phyloP scores from a whole-genome alignment of 2,797 vertebrate genomes.

The Hyperoplus immaculatus region DNA sequence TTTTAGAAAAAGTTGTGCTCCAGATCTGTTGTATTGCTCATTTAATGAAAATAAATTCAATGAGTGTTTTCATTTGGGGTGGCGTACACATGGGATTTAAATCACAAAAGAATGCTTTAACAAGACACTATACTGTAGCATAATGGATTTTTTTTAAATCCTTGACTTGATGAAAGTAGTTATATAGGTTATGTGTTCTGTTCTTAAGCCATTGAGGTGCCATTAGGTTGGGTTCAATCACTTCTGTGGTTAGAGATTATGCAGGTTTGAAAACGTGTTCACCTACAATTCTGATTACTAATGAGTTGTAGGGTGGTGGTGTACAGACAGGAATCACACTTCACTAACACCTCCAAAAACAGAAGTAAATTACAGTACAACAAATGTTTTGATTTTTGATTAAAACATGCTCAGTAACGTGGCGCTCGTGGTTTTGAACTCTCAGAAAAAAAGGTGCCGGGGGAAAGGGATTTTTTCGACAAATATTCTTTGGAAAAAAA shows the following conservation, averaged over 20 bases:
- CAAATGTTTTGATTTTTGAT: too few relatives aligned
- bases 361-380: neutral
- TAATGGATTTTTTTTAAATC: conserved; percentile 3
- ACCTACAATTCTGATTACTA: neutral
- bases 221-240: conserved; percentile 23
- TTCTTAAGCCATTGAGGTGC: conserved; percentile 20
- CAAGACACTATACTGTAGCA: conserved; percentile 22
- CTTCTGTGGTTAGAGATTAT: conserved; percentile 11
- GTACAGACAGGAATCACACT: neutral
- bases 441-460: too few relatives aligned
- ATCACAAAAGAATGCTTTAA: conserved; percentile 48
- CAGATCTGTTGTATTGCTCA: conserved; percentile 5
- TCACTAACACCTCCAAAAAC: conserved; percentile 9
- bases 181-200: conserved; percentile 4
- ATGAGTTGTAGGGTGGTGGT: neutral
- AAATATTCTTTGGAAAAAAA: too few relatives aligned
- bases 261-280: neutral
- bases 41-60: conserved; percentile 23
- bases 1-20: neutral
- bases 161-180: conserved; percentile 3
- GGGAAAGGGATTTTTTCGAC: too few relatives aligned
- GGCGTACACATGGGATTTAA: conserved; percentile 22
- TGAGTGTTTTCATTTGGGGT: conserved; percentile 5
- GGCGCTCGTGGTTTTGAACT: too few relatives aligned
- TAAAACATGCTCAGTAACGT: too few relatives aligned